Evolutionary conservation across 2,113 vertebrate genomes (phyloP).

Genomic region (Corythoichthys haematopterus): DNA sequence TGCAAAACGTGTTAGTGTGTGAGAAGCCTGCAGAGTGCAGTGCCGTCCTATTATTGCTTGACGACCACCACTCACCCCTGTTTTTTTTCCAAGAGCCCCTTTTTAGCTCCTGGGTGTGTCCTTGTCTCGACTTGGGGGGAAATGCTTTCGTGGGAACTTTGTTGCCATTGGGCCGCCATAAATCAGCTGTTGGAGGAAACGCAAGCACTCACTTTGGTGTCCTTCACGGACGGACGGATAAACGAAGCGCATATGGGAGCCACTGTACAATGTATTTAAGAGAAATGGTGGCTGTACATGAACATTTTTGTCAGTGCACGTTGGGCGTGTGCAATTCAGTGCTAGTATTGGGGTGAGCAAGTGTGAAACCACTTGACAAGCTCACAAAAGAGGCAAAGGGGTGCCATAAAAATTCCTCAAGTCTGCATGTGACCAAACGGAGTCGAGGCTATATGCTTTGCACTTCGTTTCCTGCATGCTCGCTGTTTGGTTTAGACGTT

Average conservation of each 20-base stretch:
- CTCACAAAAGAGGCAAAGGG: slow-evolving; percentile 26
- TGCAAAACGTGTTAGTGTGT: slow-evolving; percentile 11
- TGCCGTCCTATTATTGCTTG: slow-evolving; percentile 24
- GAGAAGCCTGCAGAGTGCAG: slow-evolving; percentile 41
- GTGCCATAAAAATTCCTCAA: slow-evolving; percentile 68
- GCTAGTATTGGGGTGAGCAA: slow-evolving; percentile 4
- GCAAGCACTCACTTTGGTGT: slow-evolving; percentile 12
- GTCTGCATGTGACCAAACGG: slow-evolving; percentile 38
- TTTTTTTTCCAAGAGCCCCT: slow-evolving; percentile 13
- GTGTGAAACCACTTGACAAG: slow-evolving; percentile 33
- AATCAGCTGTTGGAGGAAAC: slow-evolving; percentile 80
- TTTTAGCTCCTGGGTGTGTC: slow-evolving; percentile 70
- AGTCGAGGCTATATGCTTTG: slow-evolving; percentile 7
- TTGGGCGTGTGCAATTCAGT: slow-evolving; percentile 29
- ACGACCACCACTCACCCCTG: slow-evolving; percentile 12
- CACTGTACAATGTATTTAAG: no score
- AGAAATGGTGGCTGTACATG: no score
- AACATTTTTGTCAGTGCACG: slow-evolving; percentile 12
- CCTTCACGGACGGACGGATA: slow-evolving; percentile 9
- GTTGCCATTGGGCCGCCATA: slow-evolving; percentile 83
- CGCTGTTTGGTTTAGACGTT: not conserved
- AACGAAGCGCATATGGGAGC: slow-evolving; percentile 12
- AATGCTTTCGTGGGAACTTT: slow-evolving; percentile 74
- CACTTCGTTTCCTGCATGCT: not conserved
- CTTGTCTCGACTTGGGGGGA: slow-evolving; percentile 73